These are phyloP conservation scores for Sebastes dallii DNA, from an alignment of 2,797 vertebrate species.

Conservation along the genomic window DNA sequence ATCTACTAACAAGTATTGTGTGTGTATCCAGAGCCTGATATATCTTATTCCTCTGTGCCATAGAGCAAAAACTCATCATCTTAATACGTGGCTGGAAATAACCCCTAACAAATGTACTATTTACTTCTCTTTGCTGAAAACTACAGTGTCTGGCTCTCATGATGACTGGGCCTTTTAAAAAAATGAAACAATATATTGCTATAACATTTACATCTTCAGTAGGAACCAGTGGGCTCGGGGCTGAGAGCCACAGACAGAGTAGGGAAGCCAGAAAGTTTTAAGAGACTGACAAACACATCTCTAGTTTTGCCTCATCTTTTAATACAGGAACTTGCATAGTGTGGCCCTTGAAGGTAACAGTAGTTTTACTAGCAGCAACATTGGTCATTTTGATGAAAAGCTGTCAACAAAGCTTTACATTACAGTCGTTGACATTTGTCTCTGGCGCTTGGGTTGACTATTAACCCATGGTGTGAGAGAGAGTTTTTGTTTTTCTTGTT, in stretches of 20 bases:
- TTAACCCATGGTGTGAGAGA: background rate
- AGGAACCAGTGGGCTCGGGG: background rate
- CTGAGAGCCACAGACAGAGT: background rate
- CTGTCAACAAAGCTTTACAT: background rate
- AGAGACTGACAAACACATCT: background rate
- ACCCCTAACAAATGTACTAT: background rate
- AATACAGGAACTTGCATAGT: background rate
- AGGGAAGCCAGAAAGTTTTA: background rate
- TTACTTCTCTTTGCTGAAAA: background rate
- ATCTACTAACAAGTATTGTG: too few relatives aligned
- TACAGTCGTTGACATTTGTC: background rate
- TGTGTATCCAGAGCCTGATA: background rate
- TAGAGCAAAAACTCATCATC: background rate
- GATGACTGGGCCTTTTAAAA: background rate
- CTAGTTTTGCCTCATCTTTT: background rate
- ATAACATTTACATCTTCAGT: background rate
- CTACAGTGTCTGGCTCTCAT: background rate
- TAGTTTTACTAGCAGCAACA: background rate
- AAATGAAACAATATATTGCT: background rate
- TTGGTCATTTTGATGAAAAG: background rate
- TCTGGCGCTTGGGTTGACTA: background rate
- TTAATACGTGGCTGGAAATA: too few relatives aligned
- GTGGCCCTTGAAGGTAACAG: background rate
- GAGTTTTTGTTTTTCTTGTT: background rate
- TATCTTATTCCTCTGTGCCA: background rate